These are phyloP conservation scores for Hermaeophaga mercurialis DNA, from an alignment of 2,888 invertebrate species.

Conservation along the genomic window DNA sequence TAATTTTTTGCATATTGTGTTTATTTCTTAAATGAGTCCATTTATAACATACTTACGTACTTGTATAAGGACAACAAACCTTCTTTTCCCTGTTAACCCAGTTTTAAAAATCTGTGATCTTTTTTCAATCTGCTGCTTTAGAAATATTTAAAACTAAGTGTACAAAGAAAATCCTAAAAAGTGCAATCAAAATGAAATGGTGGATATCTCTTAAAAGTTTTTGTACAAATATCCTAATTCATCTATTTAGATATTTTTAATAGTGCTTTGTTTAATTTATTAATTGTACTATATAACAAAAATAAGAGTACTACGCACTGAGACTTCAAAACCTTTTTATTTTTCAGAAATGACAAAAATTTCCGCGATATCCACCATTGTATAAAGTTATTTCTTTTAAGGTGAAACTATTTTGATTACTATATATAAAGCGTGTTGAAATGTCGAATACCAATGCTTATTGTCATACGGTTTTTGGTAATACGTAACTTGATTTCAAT, in stretches of 20 bases:
- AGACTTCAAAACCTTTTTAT: no score
- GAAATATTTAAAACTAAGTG: slow-evolving; percentile 43
- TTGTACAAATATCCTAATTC: no score
- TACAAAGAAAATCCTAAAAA: slow-evolving; percentile 45
- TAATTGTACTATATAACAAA: no score
- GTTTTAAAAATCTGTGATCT: slow-evolving; percentile 51
- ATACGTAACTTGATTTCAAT: slow-evolving; percentile 23
- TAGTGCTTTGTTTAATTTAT: no score
- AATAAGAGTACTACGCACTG: no score
- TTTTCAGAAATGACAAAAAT: no score
- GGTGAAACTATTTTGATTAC: background rate
- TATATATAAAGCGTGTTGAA: slow-evolving; percentile 9
- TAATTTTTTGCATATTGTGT: no score
- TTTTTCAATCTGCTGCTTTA: slow-evolving; percentile 51
- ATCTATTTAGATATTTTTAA: no score
- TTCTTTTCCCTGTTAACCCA: slow-evolving; percentile 6
- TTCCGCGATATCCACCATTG: background rate
- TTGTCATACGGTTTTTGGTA: slow-evolving; percentile 25
- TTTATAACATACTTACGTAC: background rate
- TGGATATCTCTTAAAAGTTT: slow-evolving; percentile 9
- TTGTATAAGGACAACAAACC: background rate
- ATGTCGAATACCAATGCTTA: slow-evolving; percentile 22
- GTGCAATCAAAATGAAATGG: slow-evolving; percentile 47
- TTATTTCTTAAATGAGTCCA: no score
- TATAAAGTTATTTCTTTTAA: background rate